Base-by-base conservation (phyloP, 2,888 invertebrate genomes). In the Eustalomyia histrio region DNA sequence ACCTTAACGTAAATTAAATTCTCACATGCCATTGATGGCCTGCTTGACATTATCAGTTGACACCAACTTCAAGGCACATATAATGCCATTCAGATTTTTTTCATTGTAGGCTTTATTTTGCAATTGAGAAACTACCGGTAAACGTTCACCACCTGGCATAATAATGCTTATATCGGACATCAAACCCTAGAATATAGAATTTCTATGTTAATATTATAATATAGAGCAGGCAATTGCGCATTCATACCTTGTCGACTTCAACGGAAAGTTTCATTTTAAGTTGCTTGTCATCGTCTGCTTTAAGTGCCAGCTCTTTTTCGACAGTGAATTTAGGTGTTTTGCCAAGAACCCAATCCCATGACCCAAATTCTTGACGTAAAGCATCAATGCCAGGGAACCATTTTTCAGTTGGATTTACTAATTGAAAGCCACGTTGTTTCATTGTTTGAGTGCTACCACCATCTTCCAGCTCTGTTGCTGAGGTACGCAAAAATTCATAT, bases 311-410 rank as follows among this genome's bases (percentile, higher is more conserved):
- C 21, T 90, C 90, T 67, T 91, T 91, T 76, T 90, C 88, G 1
- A 96, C 94, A 0, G 93, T 93, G 90, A 98, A 98, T 83, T 94
- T 93, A 0, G 98, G 98, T 0, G 97, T 96, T 88, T 94, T 95
- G 1, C 97, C 98, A 89, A 93, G 95, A 82, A 94, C 94, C 97
- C 97, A 98, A 76, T 97, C 94, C 97, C 97, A 97, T 29, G 94
- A 94, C 83, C 92, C 90, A 65, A 96, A 93, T 80, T 94, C 93
- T 50, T 93, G 92, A 74, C 93, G 93, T 75, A 96, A 91, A 85
- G 94, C 92, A 10, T 93, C 92, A 33, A 97, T 92, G 86, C 97
- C 96, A 89, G 96, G 96, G 89, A 96, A 97, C 95, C 96, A 96
- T 83, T 95, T 94, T 85, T 97, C 95, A 0, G 95, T 95, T 1